These are phyloP conservation scores for Miniopterus natalensis DNA, from an alignment of 2,113 vertebrate genomes.

Conservation along the genomic window DNA sequence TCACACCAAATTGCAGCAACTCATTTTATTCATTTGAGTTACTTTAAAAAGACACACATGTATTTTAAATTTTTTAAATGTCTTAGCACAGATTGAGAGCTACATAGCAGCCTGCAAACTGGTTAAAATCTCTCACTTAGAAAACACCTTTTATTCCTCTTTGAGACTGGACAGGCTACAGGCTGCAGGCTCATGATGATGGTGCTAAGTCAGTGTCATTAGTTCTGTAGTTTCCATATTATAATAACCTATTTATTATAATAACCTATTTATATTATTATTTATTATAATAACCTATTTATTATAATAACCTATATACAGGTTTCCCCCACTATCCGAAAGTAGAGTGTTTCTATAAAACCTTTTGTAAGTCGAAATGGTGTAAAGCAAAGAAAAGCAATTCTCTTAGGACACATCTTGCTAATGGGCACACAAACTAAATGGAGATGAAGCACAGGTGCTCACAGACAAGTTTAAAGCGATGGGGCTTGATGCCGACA, in stretches of 20 bases:
- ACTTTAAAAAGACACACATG: constrained; percentile 5
- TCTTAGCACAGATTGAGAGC: constrained; percentile 56
- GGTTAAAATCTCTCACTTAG: constrained; percentile 37
- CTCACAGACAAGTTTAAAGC: neutral
- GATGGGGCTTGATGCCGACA: neutral
- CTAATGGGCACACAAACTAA: neutral
- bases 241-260: neutral
- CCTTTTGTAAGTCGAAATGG: neutral
- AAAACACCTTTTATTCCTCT: constrained; percentile 39
- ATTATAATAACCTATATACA: too few relatives aligned
- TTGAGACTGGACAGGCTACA: constrained; percentile 39
- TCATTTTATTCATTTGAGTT: neutral
- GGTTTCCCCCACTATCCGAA: too few relatives aligned
- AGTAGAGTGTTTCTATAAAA: neutral
- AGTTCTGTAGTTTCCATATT: neutral
- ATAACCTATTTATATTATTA: neutral
- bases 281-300: neutral
- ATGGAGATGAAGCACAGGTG: neutral
- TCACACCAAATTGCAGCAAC: neutral
- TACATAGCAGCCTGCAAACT: constrained; percentile 38
- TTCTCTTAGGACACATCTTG: neutral
- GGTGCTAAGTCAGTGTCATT: neutral
- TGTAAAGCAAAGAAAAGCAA: neutral
- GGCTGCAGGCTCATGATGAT: neutral
- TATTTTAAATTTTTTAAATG: constrained; percentile 58